Conservation (phyloP, 2,113 vertebrate species). For the Varanus komodoensis region DNA sequence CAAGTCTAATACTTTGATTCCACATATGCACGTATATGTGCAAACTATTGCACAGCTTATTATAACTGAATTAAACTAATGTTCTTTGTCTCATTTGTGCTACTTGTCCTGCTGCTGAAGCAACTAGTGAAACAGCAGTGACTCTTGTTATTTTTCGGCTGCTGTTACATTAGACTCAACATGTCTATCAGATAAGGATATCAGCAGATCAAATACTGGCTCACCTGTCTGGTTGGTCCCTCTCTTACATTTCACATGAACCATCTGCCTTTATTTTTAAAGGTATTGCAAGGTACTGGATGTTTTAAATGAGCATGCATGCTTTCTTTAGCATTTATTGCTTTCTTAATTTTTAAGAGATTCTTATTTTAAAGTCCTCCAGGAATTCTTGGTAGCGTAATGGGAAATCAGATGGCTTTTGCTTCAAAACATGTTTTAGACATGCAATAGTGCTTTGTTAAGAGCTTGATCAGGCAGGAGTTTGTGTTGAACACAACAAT, state of each 20-base stretch:
- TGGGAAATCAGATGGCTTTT: background rate
- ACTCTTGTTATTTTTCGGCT: too few relatives aligned
- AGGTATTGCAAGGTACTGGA: background rate
- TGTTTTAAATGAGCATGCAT: background rate
- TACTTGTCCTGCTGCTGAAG: too few relatives aligned
- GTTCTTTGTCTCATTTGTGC: too few relatives aligned
- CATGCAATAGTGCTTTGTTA: background rate
- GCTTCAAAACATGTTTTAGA: background rate
- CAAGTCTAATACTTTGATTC: too few relatives aligned
- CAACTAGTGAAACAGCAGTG: too few relatives aligned
- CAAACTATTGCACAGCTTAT: too few relatives aligned
- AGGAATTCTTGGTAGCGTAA: background rate
- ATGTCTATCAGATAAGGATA: background rate
- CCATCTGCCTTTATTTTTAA: background rate
- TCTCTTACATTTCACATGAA: background rate
- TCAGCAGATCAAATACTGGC: background rate
- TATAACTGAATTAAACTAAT: too few relatives aligned
- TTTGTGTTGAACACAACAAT: background rate
- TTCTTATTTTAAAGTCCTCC: too few relatives aligned
- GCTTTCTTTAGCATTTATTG: background rate
- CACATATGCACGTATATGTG: too few relatives aligned
- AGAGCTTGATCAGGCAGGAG: background rate
- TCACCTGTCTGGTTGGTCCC: background rate
- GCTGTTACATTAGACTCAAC: too few relatives aligned
- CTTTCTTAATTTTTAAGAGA: background rate